These are phyloP conservation scores for Drosophila histrio DNA, from an alignment of 2,888 invertebrate species.

Conservation along the genomic window DNA sequence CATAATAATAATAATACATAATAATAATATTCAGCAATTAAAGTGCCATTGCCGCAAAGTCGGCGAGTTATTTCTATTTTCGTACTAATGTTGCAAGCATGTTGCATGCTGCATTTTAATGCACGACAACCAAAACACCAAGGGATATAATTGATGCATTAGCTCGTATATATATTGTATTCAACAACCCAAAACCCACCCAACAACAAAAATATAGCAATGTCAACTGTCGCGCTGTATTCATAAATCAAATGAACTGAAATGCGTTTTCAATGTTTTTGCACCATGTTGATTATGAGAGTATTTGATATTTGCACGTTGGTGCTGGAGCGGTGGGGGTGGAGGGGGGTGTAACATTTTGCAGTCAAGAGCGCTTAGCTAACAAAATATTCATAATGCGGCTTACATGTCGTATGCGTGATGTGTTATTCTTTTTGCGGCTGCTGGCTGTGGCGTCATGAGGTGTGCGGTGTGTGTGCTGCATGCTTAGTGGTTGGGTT, in stretches of 20 bases:
- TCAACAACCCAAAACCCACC: background rate
- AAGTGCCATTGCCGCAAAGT: conserved; percentile 59
- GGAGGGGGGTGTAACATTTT: background rate
- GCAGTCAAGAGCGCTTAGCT: conserved; percentile 44
- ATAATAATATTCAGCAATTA: conserved; percentile 63
- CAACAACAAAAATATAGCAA: conserved; percentile 17
- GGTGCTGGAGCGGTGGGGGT: background rate
- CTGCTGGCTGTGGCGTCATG: conserved; percentile 7
- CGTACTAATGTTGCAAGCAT: conserved; percentile 30
- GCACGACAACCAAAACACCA: conserved; percentile 36
- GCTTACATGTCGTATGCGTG: conserved; percentile 73
- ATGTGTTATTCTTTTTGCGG: conserved; percentile 75
- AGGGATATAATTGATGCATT: conserved; percentile 76
- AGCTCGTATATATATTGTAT: conserved; percentile 47
- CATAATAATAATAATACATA: conserved; percentile 51
- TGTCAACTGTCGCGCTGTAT: conserved; percentile 68
- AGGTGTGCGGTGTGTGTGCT: conserved; percentile 7
- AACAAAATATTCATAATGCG: conserved; percentile 78
- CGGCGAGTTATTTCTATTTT: conserved; percentile 28
- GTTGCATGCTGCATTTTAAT: conserved; percentile 52
- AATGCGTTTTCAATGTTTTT: conserved; percentile 75
- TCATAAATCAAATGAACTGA: conserved; percentile 75
- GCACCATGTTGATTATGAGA: conserved; percentile 67
- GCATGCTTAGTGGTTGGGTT: conserved; percentile 59
- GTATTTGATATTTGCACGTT: conserved; percentile 53